phyloP scores from a whole-genome alignment of 2,797 vertebrate genomes.

The Coendou prehensilis region DNA sequence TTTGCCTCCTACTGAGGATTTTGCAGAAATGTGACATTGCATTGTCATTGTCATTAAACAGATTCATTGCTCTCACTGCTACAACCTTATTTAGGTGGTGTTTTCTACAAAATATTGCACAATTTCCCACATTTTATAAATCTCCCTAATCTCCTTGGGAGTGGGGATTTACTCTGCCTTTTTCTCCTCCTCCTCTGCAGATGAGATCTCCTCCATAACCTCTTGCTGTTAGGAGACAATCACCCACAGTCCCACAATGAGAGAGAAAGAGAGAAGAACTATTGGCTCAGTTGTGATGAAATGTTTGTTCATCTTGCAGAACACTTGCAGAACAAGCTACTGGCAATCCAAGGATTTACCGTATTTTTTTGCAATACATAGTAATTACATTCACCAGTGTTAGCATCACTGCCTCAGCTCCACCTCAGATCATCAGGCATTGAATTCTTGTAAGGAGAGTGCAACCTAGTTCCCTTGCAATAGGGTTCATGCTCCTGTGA shows the following conservation, averaged over 20 bases:
- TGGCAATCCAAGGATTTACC: background rate
- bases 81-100: background rate
- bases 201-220: background rate
- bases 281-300: background rate
- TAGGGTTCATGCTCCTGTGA: background rate
- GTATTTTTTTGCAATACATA: background rate
- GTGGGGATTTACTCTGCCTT: background rate
- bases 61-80: background rate
- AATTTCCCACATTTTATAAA: background rate
- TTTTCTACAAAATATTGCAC: background rate
- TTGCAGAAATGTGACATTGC: background rate
- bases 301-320: background rate
- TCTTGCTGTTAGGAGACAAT: background rate
- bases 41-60: background rate
- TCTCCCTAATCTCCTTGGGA: background rate
- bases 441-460: background rate
- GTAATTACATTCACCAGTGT: background rate
- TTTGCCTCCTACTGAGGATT: background rate
- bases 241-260: background rate
- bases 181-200: background rate
- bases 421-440: background rate
- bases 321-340: background rate
- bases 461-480: background rate
- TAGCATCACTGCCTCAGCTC: background rate
- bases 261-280: background rate